Evolutionary conservation across 2,797 vertebrate genomes (phyloP).

Genomic region (Micropoecilia bifurca): DNA sequence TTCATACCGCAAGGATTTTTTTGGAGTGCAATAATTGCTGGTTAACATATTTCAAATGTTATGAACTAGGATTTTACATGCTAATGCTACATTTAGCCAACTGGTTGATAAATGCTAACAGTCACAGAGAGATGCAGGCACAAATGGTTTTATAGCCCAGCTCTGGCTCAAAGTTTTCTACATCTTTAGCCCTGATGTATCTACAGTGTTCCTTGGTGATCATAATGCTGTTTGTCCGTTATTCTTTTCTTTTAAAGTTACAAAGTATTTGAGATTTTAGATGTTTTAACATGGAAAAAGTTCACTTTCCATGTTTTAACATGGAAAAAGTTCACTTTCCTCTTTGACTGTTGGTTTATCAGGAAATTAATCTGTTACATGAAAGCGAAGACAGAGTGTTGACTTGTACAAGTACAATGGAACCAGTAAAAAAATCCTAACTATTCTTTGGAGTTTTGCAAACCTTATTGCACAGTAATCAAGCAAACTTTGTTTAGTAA

Average conservation of each 20-base stretch:
- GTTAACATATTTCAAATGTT: neutral
- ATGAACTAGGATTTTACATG: neutral
- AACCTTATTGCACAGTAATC: neutral
- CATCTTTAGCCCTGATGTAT: neutral
- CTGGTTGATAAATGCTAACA: neutral
- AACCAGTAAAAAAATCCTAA: neutral
- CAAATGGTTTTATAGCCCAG: neutral
- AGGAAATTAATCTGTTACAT: neutral
- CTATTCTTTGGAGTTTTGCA: neutral
- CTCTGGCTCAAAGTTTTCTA: neutral
- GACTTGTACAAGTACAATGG: neutral
- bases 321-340: neutral
- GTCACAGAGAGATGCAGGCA: no score
- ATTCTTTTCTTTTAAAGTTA: neutral
- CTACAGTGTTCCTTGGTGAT: neutral
- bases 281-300: neutral
- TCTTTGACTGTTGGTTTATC: neutral
- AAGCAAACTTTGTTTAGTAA: neutral
- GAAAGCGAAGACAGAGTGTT: neutral
- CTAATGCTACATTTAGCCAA: neutral
- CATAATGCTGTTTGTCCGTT: neutral
- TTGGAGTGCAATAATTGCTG: neutral
- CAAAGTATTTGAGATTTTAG: neutral
- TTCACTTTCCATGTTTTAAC: neutral
- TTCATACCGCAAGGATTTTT: neutral